Evolutionary conservation across 2,113 vertebrate species (phyloP).

Genomic region (Pygoscelis adeliae): DNA sequence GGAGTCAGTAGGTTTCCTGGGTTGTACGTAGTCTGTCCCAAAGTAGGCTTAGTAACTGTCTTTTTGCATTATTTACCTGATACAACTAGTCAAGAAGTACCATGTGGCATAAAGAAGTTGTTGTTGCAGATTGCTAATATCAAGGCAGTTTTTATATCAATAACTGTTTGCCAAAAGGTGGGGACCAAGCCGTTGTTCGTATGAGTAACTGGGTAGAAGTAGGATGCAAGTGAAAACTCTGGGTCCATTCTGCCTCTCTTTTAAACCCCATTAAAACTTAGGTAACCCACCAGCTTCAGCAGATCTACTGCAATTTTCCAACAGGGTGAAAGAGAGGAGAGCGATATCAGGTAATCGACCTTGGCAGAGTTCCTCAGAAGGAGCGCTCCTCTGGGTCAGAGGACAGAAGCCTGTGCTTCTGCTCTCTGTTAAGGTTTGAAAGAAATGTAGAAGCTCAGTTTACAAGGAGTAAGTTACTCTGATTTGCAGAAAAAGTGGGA

Average conservation of each 20-base stretch:
- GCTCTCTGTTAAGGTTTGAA: neutral
- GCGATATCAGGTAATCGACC: neutral
- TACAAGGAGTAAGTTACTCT: neutral
- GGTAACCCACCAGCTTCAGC: neutral
- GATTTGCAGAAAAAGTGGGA: neutral
- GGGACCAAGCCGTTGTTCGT: conserved; percentile 7
- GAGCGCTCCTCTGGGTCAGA: neutral
- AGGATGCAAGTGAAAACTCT: conserved; percentile 29
- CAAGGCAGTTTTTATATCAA: conserved; percentile 33
- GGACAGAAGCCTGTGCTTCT: neutral
- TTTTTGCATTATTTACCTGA: conserved; percentile 48
- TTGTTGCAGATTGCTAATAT: conserved; percentile 46
- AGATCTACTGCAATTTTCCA: neutral
- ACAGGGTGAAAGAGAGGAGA: neutral
- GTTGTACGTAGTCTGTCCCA: neutral
- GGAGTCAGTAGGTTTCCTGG: neutral
- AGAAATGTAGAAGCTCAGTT: neutral
- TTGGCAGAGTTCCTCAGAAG: neutral
- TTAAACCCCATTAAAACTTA: neutral
- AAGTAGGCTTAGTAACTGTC: conserved; percentile 31
- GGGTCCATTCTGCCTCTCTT: neutral
- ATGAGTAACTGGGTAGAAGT: neutral
- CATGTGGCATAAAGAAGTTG: conserved; percentile 35
- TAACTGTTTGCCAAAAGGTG: neutral
- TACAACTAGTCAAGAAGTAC: conserved; percentile 40